These are phyloP conservation scores for Numida meleagris DNA, from an alignment of 2,113 vertebrate genomes.

Conservation along the genomic window DNA sequence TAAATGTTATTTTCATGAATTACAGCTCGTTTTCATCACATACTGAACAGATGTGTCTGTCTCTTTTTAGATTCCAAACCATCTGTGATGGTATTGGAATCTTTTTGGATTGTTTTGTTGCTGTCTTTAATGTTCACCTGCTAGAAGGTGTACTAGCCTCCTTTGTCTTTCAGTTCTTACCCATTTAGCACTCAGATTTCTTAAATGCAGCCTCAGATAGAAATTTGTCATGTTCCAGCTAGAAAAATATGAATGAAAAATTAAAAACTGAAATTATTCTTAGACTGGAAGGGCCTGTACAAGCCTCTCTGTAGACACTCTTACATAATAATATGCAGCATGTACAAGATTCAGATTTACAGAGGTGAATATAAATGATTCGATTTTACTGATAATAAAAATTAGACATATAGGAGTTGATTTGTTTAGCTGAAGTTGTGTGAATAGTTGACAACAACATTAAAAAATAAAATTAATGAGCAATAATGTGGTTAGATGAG, in stretches of 20 bases:
- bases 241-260: background rate
- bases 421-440: background rate
- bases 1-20: background rate
- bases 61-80: background rate
- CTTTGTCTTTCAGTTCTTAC: background rate
- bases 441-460: background rate
- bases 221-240: background rate
- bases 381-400: background rate
- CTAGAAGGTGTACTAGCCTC: background rate
- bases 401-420: background rate
- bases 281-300: background rate
- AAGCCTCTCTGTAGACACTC: background rate
- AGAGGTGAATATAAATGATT: background rate
- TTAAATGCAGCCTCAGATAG: background rate
- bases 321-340: background rate
- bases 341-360: background rate
- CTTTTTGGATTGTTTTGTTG: background rate
- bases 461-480: conserved; percentile 20
- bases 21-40: background rate
- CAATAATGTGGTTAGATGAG: background rate
- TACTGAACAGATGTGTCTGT: background rate
- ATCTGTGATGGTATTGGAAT: background rate
- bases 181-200: background rate
- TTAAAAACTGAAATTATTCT: background rate
- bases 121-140: background rate